Percentiles rank a stretch among this genome's conserved stretches.
Conservation (phyloP, 2,888 invertebrate species). For the Orthonevra nobilis region DNA sequence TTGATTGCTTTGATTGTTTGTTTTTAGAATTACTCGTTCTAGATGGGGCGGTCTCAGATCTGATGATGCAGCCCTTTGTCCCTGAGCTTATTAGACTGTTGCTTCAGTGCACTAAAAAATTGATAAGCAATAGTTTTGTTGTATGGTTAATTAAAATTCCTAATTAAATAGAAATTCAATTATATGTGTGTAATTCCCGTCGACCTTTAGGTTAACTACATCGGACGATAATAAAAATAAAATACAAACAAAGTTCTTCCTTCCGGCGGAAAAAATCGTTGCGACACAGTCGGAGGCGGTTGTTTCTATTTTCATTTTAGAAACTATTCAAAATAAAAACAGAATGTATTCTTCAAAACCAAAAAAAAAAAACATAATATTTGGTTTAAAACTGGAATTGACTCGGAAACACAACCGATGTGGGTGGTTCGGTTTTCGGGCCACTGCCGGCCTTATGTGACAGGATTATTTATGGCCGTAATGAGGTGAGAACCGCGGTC, state of each 20-base stretch:
- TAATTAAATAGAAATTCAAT: slow-evolving; percentile 34
- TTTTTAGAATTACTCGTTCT: slow-evolving; percentile 1
- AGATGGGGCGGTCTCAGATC: too few relatives aligned
- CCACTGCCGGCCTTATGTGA: too few relatives aligned
- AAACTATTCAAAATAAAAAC: too few relatives aligned
- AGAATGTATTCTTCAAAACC: too few relatives aligned
- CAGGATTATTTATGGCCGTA: too few relatives aligned
- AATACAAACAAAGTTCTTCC: neutral
- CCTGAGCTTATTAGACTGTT: neutral
- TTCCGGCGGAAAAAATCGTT: slow-evolving; percentile 1
- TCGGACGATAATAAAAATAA: neutral
- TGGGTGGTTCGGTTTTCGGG: too few relatives aligned
- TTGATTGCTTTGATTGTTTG: slow-evolving; percentile 32
- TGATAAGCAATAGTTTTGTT: slow-evolving; percentile 39
- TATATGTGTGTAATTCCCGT: neutral
- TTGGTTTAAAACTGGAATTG: too few relatives aligned
- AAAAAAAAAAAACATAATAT: too few relatives aligned
- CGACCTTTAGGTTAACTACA: slow-evolving; percentile 25
- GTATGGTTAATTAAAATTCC: slow-evolving; percentile 45
- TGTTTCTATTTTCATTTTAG: too few relatives aligned
- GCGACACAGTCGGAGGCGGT: too few relatives aligned
- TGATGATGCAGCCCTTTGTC: slow-evolving; percentile 17
- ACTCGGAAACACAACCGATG: too few relatives aligned
- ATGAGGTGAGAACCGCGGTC: too few relatives aligned
- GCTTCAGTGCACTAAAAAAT: neutral